These are phyloP conservation scores for Xyliphius kryptos DNA, from an alignment of 2,113 vertebrate species.

Conservation along the genomic window DNA sequence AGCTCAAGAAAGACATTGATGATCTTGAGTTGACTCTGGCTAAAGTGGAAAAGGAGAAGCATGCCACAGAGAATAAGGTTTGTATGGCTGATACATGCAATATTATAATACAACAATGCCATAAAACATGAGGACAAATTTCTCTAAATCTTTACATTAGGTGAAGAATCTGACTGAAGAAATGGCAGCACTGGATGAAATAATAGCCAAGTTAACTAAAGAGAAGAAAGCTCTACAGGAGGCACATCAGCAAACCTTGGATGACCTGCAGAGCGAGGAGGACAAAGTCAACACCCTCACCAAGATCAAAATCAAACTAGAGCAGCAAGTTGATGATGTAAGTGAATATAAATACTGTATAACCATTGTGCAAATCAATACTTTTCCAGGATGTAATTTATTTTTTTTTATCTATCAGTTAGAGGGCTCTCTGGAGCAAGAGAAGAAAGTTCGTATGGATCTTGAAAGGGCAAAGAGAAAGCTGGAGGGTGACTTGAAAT, in stretches of 20 bases:
- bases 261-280: constrained; percentile 54
- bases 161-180: constrained; percentile 55
- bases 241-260: constrained; percentile 49
- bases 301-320: constrained; percentile 58
- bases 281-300: constrained; percentile 62
- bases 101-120: no score
- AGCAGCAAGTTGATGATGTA: constrained; percentile 65
- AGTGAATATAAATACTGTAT: constrained; percentile 24
- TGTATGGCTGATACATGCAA: neutral
- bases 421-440: constrained; percentile 78
- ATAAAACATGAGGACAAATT: no score
- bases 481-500: constrained; percentile 75
- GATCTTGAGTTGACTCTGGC: constrained; percentile 44
- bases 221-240: constrained; percentile 51
- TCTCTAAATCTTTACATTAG: no score
- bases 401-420: constrained; percentile 58
- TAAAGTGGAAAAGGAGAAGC: constrained; percentile 79
- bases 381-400: no score
- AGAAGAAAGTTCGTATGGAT: constrained; percentile 78
- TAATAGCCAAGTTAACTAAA: constrained; percentile 49
- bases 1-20: constrained; percentile 51
- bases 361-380: no score
- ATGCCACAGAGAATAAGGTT: constrained; percentile 81
- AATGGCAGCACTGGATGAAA: constrained; percentile 52
- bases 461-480: constrained; percentile 75